These are phyloP conservation scores for Nephotettix cincticeps DNA, from an alignment of 1,140 invertebrate species.

Conservation along the genomic window DNA sequence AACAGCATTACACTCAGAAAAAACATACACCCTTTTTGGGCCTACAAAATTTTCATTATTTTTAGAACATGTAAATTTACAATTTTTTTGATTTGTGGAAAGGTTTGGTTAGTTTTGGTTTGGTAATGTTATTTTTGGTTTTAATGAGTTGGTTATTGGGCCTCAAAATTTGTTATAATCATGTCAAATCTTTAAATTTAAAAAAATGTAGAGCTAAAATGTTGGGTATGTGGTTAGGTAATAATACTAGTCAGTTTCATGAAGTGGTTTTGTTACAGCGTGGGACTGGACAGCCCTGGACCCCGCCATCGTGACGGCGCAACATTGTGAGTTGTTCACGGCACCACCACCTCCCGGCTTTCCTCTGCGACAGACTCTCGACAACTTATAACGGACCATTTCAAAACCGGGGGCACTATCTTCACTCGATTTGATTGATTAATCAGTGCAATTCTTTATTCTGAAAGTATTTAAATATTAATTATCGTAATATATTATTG, in stretches of 20 bases:
- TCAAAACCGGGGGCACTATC: conserved; percentile 2
- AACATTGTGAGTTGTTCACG: conserved; percentile 51
- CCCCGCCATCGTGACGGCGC: conserved; percentile 78
- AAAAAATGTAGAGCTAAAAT: too few species aligned
- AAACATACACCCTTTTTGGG: too few species aligned
- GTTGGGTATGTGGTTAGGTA: too few species aligned
- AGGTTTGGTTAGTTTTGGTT: too few species aligned
- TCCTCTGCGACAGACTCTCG: conserved; percentile 44
- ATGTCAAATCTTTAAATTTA: too few species aligned
- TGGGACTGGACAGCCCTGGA: conserved; percentile 81
- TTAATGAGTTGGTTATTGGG: background rate
- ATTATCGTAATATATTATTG: conserved; percentile 4
- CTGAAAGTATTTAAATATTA: background rate
- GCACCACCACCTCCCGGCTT: conserved; percentile 55
- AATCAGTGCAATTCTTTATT: conserved; percentile 1
- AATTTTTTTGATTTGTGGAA: too few species aligned
- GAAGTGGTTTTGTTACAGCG: conserved; percentile 28
- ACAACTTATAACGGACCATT: conserved; percentile 24
- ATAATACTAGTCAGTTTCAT: too few species aligned
- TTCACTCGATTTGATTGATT: background rate
- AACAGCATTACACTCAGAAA: too few species aligned
- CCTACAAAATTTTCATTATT: too few species aligned
- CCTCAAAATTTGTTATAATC: too few species aligned
- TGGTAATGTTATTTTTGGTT: too few species aligned
- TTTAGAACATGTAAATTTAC: too few species aligned